Evolutionary conservation across 2,888 invertebrate species (phyloP), one percentile per base, ranked within the genome.

Genomic region (Dorcus parallelipipedus): DNA sequence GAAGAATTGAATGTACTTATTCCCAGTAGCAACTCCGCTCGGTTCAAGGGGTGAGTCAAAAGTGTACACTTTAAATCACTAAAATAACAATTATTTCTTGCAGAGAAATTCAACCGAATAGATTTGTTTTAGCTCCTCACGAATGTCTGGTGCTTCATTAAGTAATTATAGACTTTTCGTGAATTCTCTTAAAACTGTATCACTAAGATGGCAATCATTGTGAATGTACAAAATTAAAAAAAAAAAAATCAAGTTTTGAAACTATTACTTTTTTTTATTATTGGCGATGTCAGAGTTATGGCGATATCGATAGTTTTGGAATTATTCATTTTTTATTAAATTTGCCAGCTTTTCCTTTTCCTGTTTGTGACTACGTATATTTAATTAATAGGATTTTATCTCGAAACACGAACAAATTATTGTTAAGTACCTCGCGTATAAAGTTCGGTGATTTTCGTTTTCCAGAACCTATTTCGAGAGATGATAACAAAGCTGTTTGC

Each of bases 401-500:
- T 33, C 42, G 42, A 58, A 53, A 53, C 53, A 53, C 49, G 58
- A 58, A 58, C 49, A 53, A 58, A 53, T 58, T 54, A 58, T 45
- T 26, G 38, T 26, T 26, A 51, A 40, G 20, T 51, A 43, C 41
- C 54, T 56, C 45, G 43, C 52, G 48, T 50, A 50, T 58, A 58
- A 58, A 54, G 52, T 43, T 53, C 53, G 58, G 43, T 49, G 49
- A 58, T 58, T 52, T 54, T 41, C 48, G 59, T 55, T 59, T 59
- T 59, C 26, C 55, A 54, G 48, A 55, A 54, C 54, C 56, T 43
- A 52, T 56, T 56, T 54, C 47, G 48, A 9, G 45, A 51, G 54
- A 64, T 64, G 65, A 65, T 67, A 67, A 67, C 67, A 67, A 67
- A 67, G 67, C 65, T 59, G 63, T 67, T 64, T 60, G 65, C 62